These are phyloP conservation scores for Acanthurus tractus DNA, from an alignment of 2,797 vertebrate species.

Conservation along the genomic window DNA sequence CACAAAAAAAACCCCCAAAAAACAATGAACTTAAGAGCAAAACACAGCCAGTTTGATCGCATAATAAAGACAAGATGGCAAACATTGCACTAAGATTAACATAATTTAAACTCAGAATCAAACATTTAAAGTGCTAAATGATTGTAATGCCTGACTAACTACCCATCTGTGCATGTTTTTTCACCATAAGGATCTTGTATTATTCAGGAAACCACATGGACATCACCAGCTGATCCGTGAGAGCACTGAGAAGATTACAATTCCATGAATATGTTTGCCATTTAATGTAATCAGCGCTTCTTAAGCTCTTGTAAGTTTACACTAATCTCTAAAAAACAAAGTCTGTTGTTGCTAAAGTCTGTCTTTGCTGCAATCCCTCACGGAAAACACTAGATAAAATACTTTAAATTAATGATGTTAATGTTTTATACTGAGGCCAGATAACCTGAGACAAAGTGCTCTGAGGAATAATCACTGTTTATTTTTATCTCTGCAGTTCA, in stretches of 20 bases:
- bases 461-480: neutral
- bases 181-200: constrained; percentile 5
- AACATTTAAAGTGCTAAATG: neutral
- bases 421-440: neutral
- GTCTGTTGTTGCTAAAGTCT: neutral
- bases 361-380: neutral
- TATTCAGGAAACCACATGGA: constrained; percentile 1
- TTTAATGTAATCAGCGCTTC: neutral
- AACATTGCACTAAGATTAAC: neutral
- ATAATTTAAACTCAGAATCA: neutral
- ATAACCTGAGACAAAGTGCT: neutral
- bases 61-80: neutral
- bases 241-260: neutral
- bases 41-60: neutral
- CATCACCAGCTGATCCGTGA: neutral
- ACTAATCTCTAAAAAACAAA: neutral
- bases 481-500: neutral
- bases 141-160: neutral
- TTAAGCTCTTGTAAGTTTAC: neutral
- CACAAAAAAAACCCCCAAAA: neutral
- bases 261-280: neutral
- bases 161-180: neutral
- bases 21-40: neutral
- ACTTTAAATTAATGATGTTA: neutral
- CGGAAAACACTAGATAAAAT: neutral